A percentile compares a stretch with the other conserved stretches of the same genome.
phyloP scores from a whole-genome alignment of 2,113 vertebrate genomes.

The Apodemus speciosus region DNA sequence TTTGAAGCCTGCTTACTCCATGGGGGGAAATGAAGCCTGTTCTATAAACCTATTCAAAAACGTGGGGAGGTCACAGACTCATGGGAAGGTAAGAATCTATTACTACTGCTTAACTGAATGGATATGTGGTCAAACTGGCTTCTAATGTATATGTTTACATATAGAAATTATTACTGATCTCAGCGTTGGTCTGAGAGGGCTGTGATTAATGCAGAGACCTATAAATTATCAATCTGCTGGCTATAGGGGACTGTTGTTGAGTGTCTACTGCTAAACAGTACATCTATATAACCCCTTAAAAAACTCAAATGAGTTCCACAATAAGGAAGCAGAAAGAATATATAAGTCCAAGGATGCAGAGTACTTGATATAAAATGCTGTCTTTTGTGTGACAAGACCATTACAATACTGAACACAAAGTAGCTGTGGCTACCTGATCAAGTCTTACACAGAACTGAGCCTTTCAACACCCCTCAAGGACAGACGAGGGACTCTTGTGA shows the following conservation, averaged over 20 bases:
- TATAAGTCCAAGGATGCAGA: no score
- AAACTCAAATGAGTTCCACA: background rate
- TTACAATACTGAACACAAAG: background rate
- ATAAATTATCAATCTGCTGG: background rate
- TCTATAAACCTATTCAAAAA: background rate
- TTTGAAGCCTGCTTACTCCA: background rate
- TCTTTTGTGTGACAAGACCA: background rate
- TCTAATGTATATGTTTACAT: background rate
- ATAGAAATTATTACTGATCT: background rate
- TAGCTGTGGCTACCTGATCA: background rate
- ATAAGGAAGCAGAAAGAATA: background rate
- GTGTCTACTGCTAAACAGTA: background rate
- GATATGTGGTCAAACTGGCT: background rate
- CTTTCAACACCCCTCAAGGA: background rate
- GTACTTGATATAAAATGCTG: background rate
- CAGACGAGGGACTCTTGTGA: background rate
- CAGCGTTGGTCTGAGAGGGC: background rate
- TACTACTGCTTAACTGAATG: background rate
- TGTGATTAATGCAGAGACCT: background rate
- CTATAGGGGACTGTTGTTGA: background rate
- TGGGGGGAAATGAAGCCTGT: background rate
- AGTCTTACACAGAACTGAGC: background rate
- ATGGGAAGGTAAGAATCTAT: background rate
- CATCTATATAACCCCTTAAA: background rate
- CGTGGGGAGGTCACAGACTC: background rate